A percentile compares a stretch with the other conserved stretches of the same genome.
phyloP scores from a whole-genome alignment of 2,797 vertebrate genomes.

The Taenioides sp. region DNA sequence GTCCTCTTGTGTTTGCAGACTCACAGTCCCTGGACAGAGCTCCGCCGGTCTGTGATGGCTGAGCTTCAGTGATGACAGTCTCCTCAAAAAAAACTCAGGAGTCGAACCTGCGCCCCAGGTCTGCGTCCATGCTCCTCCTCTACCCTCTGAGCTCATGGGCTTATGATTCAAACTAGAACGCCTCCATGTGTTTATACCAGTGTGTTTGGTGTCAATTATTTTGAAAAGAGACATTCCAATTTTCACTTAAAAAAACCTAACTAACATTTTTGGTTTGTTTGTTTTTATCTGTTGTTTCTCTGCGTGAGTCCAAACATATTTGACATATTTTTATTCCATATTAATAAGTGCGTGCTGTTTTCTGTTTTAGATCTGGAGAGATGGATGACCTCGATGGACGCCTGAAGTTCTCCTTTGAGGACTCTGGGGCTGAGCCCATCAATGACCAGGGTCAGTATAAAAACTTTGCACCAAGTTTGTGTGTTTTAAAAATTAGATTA shows the following conservation, averaged over 20 bases:
- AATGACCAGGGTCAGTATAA: slow-evolving; percentile 85
- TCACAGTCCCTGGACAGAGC: not conserved
- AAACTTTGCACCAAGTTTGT: not conserved
- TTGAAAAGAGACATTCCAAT: not conserved
- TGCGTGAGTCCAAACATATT: too few species aligned
- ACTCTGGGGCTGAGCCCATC: slow-evolving; percentile 80
- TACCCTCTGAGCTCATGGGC: not conserved
- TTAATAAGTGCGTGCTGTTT: not conserved
- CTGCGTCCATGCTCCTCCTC: not conserved
- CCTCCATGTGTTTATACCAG: not conserved
- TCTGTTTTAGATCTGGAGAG: slow-evolving; percentile 62
- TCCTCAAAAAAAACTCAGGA: not conserved
- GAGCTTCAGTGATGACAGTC: not conserved
- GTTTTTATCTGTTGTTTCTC: too few species aligned
- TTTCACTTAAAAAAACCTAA: too few species aligned
- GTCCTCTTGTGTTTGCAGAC: not conserved
- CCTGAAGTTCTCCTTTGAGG: slow-evolving; percentile 79
- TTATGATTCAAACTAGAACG: not conserved
- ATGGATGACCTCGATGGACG: slow-evolving; percentile 89
- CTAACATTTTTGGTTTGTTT: too few species aligned
- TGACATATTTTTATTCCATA: not conserved
- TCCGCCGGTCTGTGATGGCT: not conserved
- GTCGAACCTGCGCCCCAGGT: not conserved
- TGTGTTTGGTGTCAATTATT: not conserved
- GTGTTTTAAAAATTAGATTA: too few species aligned